Evolutionary conservation across 2,797 vertebrate genomes (phyloP), one percentile per base, ranked within the genome.

Genomic region (Tenualosa ilisha): DNA sequence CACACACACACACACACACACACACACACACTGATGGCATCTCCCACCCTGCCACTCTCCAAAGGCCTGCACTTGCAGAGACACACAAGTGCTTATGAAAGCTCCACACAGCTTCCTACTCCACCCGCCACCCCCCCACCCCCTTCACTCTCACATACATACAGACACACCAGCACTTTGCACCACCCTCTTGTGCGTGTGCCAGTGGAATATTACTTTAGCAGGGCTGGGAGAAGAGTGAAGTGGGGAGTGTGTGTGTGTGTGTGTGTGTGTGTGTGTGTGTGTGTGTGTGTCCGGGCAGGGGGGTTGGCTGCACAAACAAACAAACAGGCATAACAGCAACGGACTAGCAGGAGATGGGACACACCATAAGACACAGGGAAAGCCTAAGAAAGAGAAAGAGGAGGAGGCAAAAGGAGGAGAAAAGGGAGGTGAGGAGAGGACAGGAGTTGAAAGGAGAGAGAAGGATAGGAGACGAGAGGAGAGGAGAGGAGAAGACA

Each of bases 161-260:
- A 72, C 65, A 72, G 12, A 68, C 56, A 59, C 56, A n/a, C 59
- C n/a, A 63, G n/a, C 59, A 61, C 59, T 61, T 61, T 24, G 9
- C 59, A 22, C 59, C 59, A 37, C 31, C 13, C 65, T 43, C 40
- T 79, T 79, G 72, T 40, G 20, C 37, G 17, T 20, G 88, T 84
- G 86, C 85, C 89, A 92, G 91, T 93, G 93, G 92, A 94, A 94
- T 92, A 93, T 93, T 94, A 93, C 92, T 85, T 81, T 88, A 88
- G 85, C 85, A 85, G 82, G 87, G 91, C 87, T 83, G 65, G 87
- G 87, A 81, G 85, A 83, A 59, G 82, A 59, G 90, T 86, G 89
- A 54, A 87, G 90, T 87, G 82, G 56, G 85, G 61, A 88, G 50
- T 51, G 50, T 6, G 11, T 51, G 7, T 12, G 1, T 51, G 11